These are phyloP conservation scores for Noctua janthina DNA, from an alignment of 2,888 invertebrate genomes.

Conservation along the genomic window DNA sequence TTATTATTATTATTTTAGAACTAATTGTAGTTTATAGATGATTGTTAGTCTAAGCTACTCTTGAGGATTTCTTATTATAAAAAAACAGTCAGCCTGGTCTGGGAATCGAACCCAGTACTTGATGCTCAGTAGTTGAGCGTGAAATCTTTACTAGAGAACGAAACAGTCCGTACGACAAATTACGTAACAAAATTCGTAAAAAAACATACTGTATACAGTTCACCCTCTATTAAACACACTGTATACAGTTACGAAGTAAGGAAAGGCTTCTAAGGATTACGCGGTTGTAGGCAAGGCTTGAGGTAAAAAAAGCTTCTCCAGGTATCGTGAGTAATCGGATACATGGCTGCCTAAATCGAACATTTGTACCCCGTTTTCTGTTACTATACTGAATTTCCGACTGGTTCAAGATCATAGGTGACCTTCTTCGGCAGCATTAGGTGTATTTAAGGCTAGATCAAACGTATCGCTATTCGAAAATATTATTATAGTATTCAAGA, in stretches of 20 bases:
- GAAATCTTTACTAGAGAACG: neutral
- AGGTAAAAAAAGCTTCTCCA: constrained; percentile 7
- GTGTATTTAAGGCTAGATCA: no score
- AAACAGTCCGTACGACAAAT: neutral
- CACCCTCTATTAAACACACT: constrained; percentile 5
- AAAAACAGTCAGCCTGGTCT: neutral
- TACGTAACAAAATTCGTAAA: neutral
- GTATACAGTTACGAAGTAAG: constrained; percentile 25
- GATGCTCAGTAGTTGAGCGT: neutral
- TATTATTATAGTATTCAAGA: no score
- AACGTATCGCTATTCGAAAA: no score
- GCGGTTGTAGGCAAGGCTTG: constrained; percentile 9
- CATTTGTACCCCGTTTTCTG: neutral
- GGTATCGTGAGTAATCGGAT: constrained; percentile 37
- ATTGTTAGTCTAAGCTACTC: neutral
- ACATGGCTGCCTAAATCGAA: constrained; percentile 31
- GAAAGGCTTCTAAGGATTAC: constrained; percentile 35
- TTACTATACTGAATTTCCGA: neutral
- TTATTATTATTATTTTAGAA: no score
- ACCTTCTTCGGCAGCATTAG: no score
- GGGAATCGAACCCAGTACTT: neutral
- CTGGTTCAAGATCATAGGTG: neutral
- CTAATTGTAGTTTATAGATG: neutral
- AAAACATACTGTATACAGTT: neutral
- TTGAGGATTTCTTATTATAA: neutral